phyloP scores from a whole-genome alignment of 2,797 vertebrate species.

The Carduelis carduelis region DNA sequence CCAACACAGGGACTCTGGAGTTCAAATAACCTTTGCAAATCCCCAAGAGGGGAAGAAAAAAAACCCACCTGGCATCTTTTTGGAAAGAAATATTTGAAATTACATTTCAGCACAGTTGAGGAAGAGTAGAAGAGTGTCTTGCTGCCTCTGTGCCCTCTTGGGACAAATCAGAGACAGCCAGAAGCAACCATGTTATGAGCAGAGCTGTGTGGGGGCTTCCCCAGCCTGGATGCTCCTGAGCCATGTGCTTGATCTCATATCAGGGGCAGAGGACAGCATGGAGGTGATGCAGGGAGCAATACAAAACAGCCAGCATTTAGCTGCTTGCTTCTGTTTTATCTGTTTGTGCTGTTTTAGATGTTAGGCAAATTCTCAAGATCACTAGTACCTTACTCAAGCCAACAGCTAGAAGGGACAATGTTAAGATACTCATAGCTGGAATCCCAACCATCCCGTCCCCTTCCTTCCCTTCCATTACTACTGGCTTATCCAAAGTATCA shows the following conservation, averaged over 20 bases:
- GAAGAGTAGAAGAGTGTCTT: fast-evolving
- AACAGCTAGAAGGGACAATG: not conserved
- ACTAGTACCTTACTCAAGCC: not conserved
- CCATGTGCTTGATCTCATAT: not conserved
- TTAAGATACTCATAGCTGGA: not conserved
- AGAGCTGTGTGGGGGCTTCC: not conserved
- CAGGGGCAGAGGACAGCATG: not conserved
- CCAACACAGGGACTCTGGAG: not conserved
- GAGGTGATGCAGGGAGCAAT: not conserved
- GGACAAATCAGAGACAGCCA: not conserved
- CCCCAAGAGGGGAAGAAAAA: not conserved
- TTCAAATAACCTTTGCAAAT: slow-evolving; percentile 1
- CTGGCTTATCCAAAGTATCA: not conserved
- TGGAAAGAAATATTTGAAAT: not conserved
- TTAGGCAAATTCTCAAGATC: not conserved
- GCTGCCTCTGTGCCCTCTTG: not conserved
- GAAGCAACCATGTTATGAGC: not conserved
- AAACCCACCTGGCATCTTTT: not conserved
- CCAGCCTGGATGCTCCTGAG: not conserved
- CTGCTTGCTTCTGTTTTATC: not conserved
- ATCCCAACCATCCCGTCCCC: not conserved
- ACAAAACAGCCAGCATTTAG: not conserved
- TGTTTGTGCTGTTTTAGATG: not conserved
- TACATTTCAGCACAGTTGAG: not conserved
- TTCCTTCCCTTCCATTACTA: not conserved